Conservation (phyloP, 2,113 vertebrate genomes). For the Tachysurus vachellii region DNA sequence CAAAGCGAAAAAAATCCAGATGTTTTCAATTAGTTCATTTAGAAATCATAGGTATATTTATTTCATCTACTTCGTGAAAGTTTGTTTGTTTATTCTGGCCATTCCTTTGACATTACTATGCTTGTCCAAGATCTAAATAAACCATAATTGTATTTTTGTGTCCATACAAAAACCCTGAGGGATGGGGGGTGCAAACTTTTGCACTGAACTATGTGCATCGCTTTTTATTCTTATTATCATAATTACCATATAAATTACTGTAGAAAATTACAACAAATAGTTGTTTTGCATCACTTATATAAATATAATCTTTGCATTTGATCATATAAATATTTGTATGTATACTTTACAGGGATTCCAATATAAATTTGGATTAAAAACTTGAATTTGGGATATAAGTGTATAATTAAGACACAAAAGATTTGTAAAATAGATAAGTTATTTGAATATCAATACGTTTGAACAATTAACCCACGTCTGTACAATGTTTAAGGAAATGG, state of each 20-base stretch:
- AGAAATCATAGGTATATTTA: background rate
- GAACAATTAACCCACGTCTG: background rate
- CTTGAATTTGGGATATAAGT: background rate
- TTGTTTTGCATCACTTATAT: background rate
- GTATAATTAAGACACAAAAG: background rate
- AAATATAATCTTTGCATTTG: constrained; percentile 5
- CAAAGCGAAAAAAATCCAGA: background rate
- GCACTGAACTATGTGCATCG: background rate
- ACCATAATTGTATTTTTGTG: background rate
- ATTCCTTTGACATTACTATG: background rate
- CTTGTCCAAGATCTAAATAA: background rate
- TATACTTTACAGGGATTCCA: background rate
- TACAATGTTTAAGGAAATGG: constrained; percentile 10
- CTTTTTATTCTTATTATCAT: background rate
- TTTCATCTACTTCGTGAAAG: background rate
- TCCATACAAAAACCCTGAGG: background rate
- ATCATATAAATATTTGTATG: constrained; percentile 17
- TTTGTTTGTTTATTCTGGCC: background rate
- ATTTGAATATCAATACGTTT: background rate
- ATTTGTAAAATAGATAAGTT: background rate
- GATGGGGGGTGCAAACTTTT: background rate
- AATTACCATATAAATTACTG: constrained; percentile 12
- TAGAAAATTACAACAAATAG: background rate
- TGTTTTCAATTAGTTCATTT: background rate
- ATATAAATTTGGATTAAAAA: background rate